These are phyloP conservation scores for Lepidostoma basale DNA, from an alignment of 1,140 invertebrate genomes.

Conservation along the genomic window DNA sequence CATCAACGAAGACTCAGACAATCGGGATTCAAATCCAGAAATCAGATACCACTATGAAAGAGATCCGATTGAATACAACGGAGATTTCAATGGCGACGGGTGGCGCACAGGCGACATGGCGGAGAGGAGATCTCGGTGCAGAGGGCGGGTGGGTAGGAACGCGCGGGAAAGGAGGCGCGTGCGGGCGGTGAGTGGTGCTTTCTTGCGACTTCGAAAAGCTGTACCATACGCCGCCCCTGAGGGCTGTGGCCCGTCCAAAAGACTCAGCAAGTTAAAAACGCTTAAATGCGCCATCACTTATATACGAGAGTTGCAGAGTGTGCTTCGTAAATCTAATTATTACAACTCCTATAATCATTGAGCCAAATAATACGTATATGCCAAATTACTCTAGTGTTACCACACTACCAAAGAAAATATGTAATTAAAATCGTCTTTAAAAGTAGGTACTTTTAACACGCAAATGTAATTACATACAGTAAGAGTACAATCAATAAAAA, in stretches of 20 bases:
- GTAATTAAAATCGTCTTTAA: no score
- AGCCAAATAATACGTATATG: no score
- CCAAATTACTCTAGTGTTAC: no score
- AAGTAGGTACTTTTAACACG: no score
- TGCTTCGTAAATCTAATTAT: not conserved
- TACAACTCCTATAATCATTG: no score
- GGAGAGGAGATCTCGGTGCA: not conserved
- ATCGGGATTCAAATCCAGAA: constrained; percentile 34
- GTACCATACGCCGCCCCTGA: constrained; percentile 11
- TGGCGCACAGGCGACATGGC: not conserved
- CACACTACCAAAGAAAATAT: no score
- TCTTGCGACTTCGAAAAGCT: constrained; percentile 33
- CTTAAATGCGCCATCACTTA: constrained; percentile 38
- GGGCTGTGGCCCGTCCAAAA: not conserved
- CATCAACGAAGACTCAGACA: constrained; percentile 20
- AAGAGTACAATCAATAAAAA: no score
- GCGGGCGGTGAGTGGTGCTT: constrained; percentile 41
- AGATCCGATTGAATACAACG: constrained; percentile 1
- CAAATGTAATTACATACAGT: no score
- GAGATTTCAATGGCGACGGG: not conserved
- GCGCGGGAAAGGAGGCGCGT: constrained; percentile 40
- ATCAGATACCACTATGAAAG: constrained; percentile 40
- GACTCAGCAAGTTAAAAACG: constrained; percentile 44
- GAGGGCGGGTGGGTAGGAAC: constrained; percentile 36
- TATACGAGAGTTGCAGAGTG: constrained; percentile 34